phyloP scores from a whole-genome alignment of 2,797 vertebrate species.

The Bovichtus variegatus region DNA sequence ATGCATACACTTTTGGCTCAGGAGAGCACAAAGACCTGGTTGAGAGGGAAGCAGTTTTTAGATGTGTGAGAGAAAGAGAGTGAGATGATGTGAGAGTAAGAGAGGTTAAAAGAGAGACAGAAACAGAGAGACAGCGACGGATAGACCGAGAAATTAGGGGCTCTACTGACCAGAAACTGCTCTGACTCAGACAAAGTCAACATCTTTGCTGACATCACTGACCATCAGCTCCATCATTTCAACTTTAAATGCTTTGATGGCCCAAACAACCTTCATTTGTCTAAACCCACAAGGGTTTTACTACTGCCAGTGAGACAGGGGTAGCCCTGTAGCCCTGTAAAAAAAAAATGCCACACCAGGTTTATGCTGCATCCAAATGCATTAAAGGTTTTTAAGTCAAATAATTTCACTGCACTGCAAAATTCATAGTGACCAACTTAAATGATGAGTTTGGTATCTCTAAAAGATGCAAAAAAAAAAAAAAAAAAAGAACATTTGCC shows the following conservation, averaged over 20 bases:
- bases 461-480: neutral
- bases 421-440: conserved; percentile 15
- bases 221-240: conserved; percentile 81
- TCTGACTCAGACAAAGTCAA: conserved; percentile 84
- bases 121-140: conserved; percentile 63
- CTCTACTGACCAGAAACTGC: conserved; percentile 82
- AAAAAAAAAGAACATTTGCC: conserved; percentile 1
- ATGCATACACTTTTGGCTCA: conserved; percentile 19
- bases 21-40: conserved; percentile 44
- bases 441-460: conserved; percentile 39
- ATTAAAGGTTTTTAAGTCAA: conserved; percentile 25
- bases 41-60: conserved; percentile 55
- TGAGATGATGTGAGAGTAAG: conserved; percentile 66
- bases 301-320: conserved; percentile 74
- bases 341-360: neutral
- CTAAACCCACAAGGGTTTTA: conserved; percentile 74
- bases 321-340: conserved; percentile 57
- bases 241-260: conserved; percentile 78
- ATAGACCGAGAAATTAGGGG: conserved; percentile 80
- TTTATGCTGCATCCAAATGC: conserved; percentile 41
- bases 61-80: conserved; percentile 57
- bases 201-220: conserved; percentile 84
- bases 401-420: conserved; percentile 22
- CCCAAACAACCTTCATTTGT: conserved; percentile 78
- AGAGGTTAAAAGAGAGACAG: conserved; percentile 72